Conservation (phyloP, 2,888 invertebrate genomes). For the Synergus japonicus region DNA sequence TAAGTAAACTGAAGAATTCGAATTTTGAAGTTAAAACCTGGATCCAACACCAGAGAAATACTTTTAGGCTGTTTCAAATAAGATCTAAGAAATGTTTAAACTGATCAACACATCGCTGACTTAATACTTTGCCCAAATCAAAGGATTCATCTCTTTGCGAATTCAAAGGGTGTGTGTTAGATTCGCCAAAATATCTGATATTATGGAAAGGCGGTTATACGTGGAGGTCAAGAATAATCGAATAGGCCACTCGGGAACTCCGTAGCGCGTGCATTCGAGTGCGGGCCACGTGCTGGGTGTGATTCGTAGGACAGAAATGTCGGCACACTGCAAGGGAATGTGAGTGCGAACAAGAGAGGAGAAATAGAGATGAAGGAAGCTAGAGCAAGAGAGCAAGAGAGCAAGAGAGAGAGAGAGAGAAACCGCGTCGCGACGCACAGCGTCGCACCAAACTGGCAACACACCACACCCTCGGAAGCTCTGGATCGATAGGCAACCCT, state of each 20-base stretch:
- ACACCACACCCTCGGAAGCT: conserved; percentile 58
- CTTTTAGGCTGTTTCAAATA: too few relatives aligned
- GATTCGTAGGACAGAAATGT: conserved; percentile 45
- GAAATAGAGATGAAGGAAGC: conserved; percentile 10
- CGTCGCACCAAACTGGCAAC: conserved; percentile 50
- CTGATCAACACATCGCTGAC: too few relatives aligned
- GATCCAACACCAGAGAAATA: too few relatives aligned
- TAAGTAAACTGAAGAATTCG: too few relatives aligned
- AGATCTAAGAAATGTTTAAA: too few relatives aligned
- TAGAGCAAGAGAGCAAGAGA: neutral
- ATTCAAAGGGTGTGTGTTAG: conserved; percentile 24
- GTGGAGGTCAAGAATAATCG: neutral
- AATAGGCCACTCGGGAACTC: conserved; percentile 40
- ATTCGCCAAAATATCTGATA: conserved; percentile 33
- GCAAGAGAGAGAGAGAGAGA: neutral
- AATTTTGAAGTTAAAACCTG: too few relatives aligned
- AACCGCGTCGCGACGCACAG: conserved; percentile 61
- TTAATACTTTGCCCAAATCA: too few relatives aligned
- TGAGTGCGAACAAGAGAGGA: conserved; percentile 43
- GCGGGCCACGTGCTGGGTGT: conserved; percentile 66
- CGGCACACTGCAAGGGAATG: conserved; percentile 32
- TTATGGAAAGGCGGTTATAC: conserved; percentile 23
- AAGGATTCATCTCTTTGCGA: too few relatives aligned
- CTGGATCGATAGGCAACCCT: conserved; percentile 65
- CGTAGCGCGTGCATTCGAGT: conserved; percentile 54